These are phyloP conservation scores for Chaetodon auriga DNA, from an alignment of 2,113 vertebrate genomes.

Conservation along the genomic window DNA sequence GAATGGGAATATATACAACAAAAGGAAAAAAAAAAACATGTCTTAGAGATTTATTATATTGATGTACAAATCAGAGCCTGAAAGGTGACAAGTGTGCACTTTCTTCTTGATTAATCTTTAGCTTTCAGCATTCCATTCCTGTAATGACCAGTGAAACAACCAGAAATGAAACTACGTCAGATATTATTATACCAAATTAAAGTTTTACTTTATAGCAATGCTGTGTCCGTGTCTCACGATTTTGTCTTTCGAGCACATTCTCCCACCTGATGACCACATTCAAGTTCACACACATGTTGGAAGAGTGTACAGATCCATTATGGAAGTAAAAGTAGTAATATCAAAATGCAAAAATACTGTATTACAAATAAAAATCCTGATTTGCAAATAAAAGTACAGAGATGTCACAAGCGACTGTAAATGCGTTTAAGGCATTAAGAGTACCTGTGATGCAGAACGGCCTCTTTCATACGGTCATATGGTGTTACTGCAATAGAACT, in stretches of 20 bases:
- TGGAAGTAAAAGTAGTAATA: not conserved
- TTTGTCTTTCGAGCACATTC: not conserved
- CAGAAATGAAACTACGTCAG: constrained; percentile 60
- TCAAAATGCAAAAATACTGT: not conserved
- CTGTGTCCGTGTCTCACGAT: constrained; percentile 4
- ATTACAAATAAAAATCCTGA: not conserved
- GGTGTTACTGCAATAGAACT: too few relatives aligned
- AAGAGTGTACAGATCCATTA: not conserved
- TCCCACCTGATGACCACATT: not conserved
- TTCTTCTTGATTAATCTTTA: constrained; percentile 54
- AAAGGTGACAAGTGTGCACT: constrained; percentile 60
- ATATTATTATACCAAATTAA: constrained; percentile 78
- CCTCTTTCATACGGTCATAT: too few relatives aligned
- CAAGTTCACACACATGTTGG: not conserved
- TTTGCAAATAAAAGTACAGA: not conserved
- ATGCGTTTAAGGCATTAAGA: too few relatives aligned
- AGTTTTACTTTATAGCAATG: constrained; percentile 76
- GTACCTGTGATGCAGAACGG: too few relatives aligned
- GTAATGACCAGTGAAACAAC: constrained; percentile 63
- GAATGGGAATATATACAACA: constrained; percentile 44
- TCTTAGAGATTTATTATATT: constrained; percentile 52
- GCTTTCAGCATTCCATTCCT: constrained; percentile 73
- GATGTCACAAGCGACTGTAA: too few relatives aligned
- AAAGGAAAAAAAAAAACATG: constrained; percentile 6
- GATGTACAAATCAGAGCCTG: constrained; percentile 64